phyloP scores from a whole-genome alignment of 2,888 invertebrate species.

The Drosophila cyrtoloma region DNA sequence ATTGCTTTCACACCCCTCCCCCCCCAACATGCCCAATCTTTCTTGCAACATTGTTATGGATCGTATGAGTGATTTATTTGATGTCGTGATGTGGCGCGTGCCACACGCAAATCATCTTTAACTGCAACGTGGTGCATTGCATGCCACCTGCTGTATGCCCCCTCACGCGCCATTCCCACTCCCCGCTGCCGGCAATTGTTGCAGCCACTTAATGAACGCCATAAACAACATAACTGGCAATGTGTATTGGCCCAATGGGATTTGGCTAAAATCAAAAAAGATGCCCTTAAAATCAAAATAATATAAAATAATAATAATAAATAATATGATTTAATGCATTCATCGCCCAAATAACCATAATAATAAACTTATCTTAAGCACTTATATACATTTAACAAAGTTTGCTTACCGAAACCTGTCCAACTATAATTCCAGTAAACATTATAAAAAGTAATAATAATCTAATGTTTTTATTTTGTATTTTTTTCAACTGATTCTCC shows the following conservation, averaged over 20 bases:
- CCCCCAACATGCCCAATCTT: neutral
- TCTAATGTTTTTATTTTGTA: neutral
- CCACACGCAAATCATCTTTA: constrained; percentile 44
- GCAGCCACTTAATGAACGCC: constrained; percentile 38
- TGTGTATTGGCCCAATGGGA: constrained; percentile 9
- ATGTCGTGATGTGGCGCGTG: constrained; percentile 36
- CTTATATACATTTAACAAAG: neutral
- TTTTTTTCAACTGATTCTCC: neutral
- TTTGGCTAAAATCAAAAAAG: neutral
- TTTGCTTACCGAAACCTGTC: neutral
- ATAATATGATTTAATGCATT: neutral
- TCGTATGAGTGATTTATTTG: constrained; percentile 77
- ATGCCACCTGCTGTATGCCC: constrained; percentile 8
- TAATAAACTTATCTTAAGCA: neutral
- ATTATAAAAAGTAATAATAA: neutral
- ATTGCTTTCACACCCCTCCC: neutral
- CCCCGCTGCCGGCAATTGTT: constrained; percentile 40
- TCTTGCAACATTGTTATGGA: constrained; percentile 5
- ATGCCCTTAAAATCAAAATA: neutral
- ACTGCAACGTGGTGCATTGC: constrained; percentile 31
- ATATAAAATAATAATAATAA: too few relatives aligned
- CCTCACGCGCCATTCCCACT: neutral
- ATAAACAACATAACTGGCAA: constrained; percentile 54
- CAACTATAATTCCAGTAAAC: neutral
- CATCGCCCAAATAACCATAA: neutral